phyloP scores from a whole-genome alignment of 2,113 vertebrate genomes.

The Centropus bengalensis region DNA sequence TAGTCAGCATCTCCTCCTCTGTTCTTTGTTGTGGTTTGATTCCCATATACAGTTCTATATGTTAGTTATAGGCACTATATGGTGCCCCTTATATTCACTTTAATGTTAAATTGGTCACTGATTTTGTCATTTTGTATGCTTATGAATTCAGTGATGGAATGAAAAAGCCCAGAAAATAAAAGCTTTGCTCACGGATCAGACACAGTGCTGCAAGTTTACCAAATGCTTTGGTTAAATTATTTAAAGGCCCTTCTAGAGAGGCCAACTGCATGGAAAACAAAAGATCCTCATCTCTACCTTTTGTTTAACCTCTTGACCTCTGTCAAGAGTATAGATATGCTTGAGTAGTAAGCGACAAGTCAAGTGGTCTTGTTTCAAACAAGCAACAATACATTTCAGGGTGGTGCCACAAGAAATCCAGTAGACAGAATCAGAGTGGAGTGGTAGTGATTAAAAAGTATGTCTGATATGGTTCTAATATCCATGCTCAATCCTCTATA shows the following conservation, averaged over 20 bases:
- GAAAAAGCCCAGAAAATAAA: neutral
- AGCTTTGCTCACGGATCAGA: neutral
- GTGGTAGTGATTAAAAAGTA: conserved; percentile 29
- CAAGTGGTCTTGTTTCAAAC: conserved; percentile 20
- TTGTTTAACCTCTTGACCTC: neutral
- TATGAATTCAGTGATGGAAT: neutral
- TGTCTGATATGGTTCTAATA: conserved; percentile 47
- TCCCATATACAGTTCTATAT: neutral
- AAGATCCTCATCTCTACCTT: neutral
- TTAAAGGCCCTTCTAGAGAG: neutral
- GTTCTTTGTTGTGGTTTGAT: neutral
- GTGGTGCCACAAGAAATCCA: neutral
- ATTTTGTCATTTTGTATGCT: neutral
- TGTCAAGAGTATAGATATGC: neutral
- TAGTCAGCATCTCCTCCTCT: neutral
- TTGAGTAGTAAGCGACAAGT: neutral
- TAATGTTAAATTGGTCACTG: accelerated
- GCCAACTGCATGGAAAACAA: neutral
- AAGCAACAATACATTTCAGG: neutral
- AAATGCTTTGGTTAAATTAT: neutral
- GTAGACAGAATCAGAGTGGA: conserved; percentile 10
- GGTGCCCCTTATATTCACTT: neutral
- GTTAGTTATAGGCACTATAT: neutral
- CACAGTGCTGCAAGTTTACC: neutral
- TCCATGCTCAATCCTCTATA: conserved; percentile 38